phyloP scores from a whole-genome alignment of 2,113 vertebrate species.

The Genyomyrus donnyi region DNA sequence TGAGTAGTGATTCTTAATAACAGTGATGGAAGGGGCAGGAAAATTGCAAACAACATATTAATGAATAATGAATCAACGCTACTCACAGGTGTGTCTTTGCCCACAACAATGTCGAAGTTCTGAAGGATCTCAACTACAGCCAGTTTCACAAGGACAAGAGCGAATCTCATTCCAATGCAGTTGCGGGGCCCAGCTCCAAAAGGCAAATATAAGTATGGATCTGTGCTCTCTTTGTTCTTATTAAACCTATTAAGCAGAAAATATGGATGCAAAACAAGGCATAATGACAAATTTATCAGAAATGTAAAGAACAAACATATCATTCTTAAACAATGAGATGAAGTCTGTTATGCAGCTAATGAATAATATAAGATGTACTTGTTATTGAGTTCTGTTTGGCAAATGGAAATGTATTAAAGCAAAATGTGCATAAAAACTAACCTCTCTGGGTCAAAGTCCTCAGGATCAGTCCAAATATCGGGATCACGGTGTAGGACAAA shows the following conservation, averaged over 20 bases:
- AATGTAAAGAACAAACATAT: neutral
- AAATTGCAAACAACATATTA: neutral
- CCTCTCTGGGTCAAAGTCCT: conserved; percentile 70
- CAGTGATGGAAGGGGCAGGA: neutral
- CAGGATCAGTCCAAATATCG: conserved; percentile 54
- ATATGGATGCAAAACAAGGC: neutral
- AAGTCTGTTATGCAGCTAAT: neutral
- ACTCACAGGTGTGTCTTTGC: conserved; percentile 69
- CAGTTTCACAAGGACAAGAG: conserved; percentile 60
- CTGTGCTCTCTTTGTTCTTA: conserved; percentile 51
- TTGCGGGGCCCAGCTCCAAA: conserved; percentile 73
- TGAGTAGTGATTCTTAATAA: neutral
- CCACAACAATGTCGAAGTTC: conserved; percentile 61
- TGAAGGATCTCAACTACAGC: conserved; percentile 57
- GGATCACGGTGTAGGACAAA: conserved; percentile 52
- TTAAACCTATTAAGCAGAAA: conserved; percentile 55
- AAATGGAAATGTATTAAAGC: neutral
- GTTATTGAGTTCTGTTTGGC: conserved; percentile 28
- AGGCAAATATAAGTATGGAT: conserved; percentile 64
- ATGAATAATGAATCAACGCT: neutral
- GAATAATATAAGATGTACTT: conserved; percentile 38
- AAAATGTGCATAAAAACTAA: neutral
- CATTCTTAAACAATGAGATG: neutral
- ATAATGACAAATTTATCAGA: neutral
- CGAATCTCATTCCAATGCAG: conserved; percentile 73